Base-by-base conservation (phyloP, 2,888 invertebrate genomes). In the Cyaniris semiargus region DNA sequence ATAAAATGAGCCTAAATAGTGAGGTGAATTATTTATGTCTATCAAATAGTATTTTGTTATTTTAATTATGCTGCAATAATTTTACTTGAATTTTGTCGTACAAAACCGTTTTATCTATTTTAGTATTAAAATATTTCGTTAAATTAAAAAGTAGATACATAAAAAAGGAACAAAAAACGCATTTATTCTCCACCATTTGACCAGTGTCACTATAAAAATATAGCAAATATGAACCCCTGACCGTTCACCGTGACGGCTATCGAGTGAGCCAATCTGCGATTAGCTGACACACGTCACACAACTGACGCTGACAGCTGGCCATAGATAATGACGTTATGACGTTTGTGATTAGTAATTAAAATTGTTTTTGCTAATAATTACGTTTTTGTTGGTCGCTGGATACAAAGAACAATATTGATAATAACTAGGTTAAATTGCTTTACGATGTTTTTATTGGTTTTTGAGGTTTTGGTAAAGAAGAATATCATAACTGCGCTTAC, bases 291-390 rank as follows among this genome's bases (percentile, higher is more conserved):
- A 88, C 90, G 89, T 88, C 88, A 90, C 87, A 86, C 92, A 92
- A 90, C 92, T 90, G 92, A 84, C 88, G 86, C 84, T 86, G 89
- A 87, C 92, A 92, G 92, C 90, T 92, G 92, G 88, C 83, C 84
- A 84, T 85, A 86, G 85, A 84, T 86, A 83, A 85, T 66, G 31
- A 66, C 66, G 81, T 82, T 79, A 79, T 83, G 80, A 80, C 78
- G 80, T 83, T 85, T 82, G 80, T 77, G 76, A 78, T 76, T 77
- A 38, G 77, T 82, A 81, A 81, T 83, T 81, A 78, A 79, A 76
- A 79, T 79, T 81, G 77, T 77, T 75, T 53, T 34, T 56, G 31
- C n/a, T 74, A 71, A 66, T 27, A 23, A 13, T 13, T 5, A 53
- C 18, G 53, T 15, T 53, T 53, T 53, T 53, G 15, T 53, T 53